phyloP scores from a whole-genome alignment of 2,113 vertebrate species.

The Colaptes auratus region DNA sequence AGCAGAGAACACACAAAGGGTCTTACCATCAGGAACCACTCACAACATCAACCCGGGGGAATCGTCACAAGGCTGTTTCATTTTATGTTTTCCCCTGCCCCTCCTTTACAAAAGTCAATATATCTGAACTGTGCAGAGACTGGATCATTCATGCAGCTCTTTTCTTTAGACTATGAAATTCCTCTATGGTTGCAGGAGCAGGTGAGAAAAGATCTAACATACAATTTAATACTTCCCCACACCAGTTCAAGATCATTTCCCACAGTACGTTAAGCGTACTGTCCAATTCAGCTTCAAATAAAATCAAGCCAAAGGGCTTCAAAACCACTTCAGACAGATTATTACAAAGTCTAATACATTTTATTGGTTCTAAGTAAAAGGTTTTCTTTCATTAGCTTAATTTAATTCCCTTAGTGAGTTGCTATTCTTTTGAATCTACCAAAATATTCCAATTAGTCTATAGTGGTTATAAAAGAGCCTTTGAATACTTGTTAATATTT shows the following conservation, averaged over 20 bases:
- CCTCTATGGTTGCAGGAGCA: background rate
- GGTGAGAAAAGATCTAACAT: background rate
- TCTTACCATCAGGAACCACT: background rate
- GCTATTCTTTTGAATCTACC: conserved; percentile 30
- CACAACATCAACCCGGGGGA: fast-evolving
- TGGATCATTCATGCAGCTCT: background rate
- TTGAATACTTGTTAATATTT: background rate
- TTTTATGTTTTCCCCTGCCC: fast-evolving
- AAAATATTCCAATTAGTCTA: conserved; percentile 25
- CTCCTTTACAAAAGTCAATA: background rate
- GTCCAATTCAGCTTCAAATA: conserved; percentile 26
- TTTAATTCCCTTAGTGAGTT: conserved; percentile 28
- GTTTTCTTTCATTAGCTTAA: conserved; percentile 48
- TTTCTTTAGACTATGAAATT: background rate
- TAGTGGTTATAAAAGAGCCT: background rate
- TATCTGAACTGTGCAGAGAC: background rate
- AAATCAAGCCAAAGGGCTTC: conserved; percentile 35
- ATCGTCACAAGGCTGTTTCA: background rate
- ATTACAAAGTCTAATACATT: background rate
- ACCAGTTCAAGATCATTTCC: background rate
- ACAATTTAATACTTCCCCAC: background rate
- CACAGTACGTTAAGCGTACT: background rate
- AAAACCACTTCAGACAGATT: conserved; percentile 40
- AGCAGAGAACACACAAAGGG: background rate
- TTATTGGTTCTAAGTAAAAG: conserved; percentile 48